A percentile compares a stretch with the other conserved stretches of the same genome.
Conservation (phyloP, 2,797 vertebrate species). For the Arremon aurantiirostris region DNA sequence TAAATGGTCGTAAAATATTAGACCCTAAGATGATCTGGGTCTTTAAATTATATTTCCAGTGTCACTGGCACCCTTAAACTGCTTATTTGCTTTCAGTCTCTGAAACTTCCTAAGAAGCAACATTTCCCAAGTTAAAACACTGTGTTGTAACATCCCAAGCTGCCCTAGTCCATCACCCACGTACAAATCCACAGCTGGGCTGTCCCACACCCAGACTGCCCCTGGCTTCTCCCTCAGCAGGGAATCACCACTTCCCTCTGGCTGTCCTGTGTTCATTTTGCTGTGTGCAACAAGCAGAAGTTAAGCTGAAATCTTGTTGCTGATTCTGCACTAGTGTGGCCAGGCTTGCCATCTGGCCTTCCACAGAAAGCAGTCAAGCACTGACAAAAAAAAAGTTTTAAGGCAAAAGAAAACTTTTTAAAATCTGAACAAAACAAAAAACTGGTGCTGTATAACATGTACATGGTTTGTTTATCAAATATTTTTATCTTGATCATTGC, state of each 20-base stretch:
- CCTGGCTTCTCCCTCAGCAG: background rate
- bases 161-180: background rate
- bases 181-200: background rate
- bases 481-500: background rate
- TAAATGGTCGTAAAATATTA: background rate
- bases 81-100: background rate
- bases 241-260: background rate
- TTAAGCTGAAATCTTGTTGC: background rate
- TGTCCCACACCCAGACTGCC: background rate
- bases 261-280: background rate
- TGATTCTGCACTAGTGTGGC: background rate
- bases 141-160: background rate
- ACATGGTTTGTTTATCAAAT: rapidly evolving
- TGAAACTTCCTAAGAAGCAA: background rate
- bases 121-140: background rate
- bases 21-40: background rate
- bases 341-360: background rate
- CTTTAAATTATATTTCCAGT: background rate
- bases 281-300: background rate
- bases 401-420: background rate
- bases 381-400: background rate
- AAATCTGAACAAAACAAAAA: background rate
- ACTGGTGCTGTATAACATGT: background rate
- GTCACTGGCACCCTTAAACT: background rate
- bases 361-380: background rate